Conservation (phyloP, 30 jellyfish, hydroid and myxozoan species). For the Aurelia aurita complex sp. Pacific region DNA sequence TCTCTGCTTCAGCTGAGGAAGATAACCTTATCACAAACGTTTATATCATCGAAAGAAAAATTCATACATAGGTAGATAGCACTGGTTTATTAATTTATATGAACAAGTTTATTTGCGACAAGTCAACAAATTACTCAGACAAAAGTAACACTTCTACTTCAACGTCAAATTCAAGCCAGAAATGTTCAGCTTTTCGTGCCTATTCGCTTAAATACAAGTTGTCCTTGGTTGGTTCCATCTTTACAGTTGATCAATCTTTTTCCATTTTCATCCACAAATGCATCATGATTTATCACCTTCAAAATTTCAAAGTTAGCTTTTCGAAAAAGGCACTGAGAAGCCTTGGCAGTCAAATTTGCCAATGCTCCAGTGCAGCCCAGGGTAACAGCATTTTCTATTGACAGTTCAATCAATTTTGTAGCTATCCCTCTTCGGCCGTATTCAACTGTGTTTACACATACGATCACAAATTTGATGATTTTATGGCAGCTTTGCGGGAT, state of each 20-base stretch:
- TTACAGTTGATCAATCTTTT: slow-evolving; percentile 3
- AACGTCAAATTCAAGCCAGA: too few species aligned
- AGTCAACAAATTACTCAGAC: too few species aligned
- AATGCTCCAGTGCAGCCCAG: slow-evolving; percentile 7
- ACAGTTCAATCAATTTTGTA: neutral
- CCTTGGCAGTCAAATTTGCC: slow-evolving; percentile 1
- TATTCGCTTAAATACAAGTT: slow-evolving; percentile 1
- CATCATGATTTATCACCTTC: slow-evolving; percentile 1
- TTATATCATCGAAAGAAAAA: too few species aligned
- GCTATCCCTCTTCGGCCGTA: slow-evolving; percentile 14
- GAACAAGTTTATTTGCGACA: too few species aligned
- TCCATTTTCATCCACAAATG: slow-evolving; percentile 22
- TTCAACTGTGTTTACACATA: slow-evolving; percentile 9
- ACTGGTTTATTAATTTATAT: too few species aligned
- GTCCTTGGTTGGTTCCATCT: slow-evolving; percentile 27
- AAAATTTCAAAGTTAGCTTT: neutral
- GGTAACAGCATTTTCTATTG: neutral
- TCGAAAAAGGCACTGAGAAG: slow-evolving; percentile 17
- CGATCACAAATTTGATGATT: slow-evolving; percentile 3
- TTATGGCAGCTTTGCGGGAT: too few species aligned
- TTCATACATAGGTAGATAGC: too few species aligned
- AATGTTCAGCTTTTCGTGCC: too few species aligned
- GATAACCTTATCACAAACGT: too few species aligned
- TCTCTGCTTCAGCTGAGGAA: too few species aligned
- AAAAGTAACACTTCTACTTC: too few species aligned